Conservation (phyloP, 1,140 invertebrate species). For the Dolichoris vasculosae region DNA sequence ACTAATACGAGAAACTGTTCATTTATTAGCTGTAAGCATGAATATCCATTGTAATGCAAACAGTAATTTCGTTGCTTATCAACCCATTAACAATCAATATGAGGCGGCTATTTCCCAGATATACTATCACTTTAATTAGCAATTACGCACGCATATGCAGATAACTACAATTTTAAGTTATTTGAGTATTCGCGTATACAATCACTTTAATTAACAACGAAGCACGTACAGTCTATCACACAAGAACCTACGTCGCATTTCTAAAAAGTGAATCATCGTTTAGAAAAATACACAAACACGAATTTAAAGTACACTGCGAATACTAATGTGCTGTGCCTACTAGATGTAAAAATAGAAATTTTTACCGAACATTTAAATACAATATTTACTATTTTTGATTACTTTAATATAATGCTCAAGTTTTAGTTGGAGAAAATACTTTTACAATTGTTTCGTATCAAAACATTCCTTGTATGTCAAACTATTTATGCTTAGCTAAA, state of each 20-base stretch:
- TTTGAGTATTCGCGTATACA: not conserved
- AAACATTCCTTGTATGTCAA: no score
- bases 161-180: slow-evolving; percentile 25
- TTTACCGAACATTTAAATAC: no score
- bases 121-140: slow-evolving; percentile 20
- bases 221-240: slow-evolving; percentile 13
- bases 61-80: slow-evolving; percentile 6
- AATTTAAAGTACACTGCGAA: not conserved
- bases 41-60: slow-evolving; percentile 14
- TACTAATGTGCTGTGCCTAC: not conserved
- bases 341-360: not conserved
- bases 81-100: slow-evolving; percentile 24
- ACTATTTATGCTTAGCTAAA: no score
- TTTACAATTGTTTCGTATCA: no score
- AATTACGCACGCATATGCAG: slow-evolving; percentile 11
- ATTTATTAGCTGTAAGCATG: not conserved
- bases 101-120: slow-evolving; percentile 6
- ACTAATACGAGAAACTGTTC: not conserved
- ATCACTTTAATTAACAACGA: not conserved
- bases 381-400: no score
- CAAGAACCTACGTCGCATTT: not conserved
- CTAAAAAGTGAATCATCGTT: slow-evolving; percentile 6
- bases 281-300: not conserved
- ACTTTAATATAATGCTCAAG: no score
- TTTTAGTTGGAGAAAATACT: no score